These are phyloP conservation scores for Drosophila saltans DNA, from an alignment of 1,140 invertebrate genomes.

Conservation along the genomic window DNA sequence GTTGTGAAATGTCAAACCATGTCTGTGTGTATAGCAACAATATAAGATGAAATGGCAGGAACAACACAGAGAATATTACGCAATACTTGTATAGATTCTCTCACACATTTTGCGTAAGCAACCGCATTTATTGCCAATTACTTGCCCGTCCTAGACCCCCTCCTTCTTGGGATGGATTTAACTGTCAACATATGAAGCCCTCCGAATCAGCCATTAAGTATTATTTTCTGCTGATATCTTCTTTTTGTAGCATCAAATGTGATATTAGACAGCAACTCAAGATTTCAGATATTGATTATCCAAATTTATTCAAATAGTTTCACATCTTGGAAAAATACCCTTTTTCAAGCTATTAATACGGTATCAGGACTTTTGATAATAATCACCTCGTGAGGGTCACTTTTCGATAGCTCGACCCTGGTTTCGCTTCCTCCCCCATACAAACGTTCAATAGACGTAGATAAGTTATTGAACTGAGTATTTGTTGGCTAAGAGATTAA, in stretches of 20 bases:
- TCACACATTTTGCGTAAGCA: constrained; percentile 61
- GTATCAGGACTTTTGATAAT: not conserved
- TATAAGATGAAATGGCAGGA: constrained; percentile 6
- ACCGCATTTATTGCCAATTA: constrained; percentile 58
- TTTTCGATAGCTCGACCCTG: constrained; percentile 36
- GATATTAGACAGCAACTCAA: no score
- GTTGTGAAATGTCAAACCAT: constrained; percentile 40
- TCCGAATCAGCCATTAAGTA: no score
- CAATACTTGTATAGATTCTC: not conserved
- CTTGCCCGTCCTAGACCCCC: constrained; percentile 3
- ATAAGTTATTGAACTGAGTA: constrained; percentile 68
- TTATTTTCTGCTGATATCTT: no score
- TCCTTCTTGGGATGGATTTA: no score
- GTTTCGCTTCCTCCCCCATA: constrained; percentile 54
- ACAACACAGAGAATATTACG: not conserved
- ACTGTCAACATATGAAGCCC: no score
- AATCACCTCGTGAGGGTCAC: constrained; percentile 24
- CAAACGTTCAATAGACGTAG: constrained; percentile 51
- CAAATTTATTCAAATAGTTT: no score
- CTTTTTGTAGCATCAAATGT: no score
- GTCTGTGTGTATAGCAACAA: not conserved
- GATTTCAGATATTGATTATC: no score
- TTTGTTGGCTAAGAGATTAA: constrained; percentile 60
- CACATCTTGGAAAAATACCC: no score
- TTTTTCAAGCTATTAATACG: no score